Conservation (phyloP, 2,888 invertebrate species). For the Rotaria sp. region DNA sequence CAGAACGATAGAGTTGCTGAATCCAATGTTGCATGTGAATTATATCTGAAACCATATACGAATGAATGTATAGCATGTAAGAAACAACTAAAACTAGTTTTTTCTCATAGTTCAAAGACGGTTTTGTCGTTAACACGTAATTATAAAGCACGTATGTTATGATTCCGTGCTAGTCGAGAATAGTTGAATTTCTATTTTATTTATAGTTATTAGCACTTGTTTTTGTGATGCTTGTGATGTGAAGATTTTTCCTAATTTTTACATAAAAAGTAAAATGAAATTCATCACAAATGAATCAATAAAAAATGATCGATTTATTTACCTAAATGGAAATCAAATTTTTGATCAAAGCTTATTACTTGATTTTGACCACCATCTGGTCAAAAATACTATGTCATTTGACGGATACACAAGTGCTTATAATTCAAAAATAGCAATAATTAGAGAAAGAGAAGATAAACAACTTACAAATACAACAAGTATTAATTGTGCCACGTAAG, state of each 20-base stretch:
- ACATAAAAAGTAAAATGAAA: not conserved
- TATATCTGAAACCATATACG: not conserved
- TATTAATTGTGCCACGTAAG: too few species aligned
- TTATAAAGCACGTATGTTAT: not conserved
- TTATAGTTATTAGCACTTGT: not conserved
- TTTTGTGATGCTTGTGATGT: not conserved
- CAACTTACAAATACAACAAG: not conserved
- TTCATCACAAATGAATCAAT: not conserved
- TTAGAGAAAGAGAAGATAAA: not conserved
- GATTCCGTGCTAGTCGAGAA: not conserved
- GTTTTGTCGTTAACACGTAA: not conserved
- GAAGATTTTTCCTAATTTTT: not conserved
- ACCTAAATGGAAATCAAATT: not conserved
- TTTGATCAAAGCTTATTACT: not conserved
- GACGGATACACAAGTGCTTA: not conserved
- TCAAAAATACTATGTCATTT: not conserved
- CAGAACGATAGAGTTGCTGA: not conserved
- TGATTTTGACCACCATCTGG: not conserved
- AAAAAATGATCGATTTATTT: not conserved
- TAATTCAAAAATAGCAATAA: not conserved
- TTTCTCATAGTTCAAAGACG: not conserved
- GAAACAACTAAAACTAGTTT: not conserved
- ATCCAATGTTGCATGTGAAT: not conserved
- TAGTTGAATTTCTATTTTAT: not conserved
- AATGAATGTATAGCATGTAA: not conserved